phyloP scores from a whole-genome alignment of 2,113 vertebrate genomes.

The Oncorhynchus keta region DNA sequence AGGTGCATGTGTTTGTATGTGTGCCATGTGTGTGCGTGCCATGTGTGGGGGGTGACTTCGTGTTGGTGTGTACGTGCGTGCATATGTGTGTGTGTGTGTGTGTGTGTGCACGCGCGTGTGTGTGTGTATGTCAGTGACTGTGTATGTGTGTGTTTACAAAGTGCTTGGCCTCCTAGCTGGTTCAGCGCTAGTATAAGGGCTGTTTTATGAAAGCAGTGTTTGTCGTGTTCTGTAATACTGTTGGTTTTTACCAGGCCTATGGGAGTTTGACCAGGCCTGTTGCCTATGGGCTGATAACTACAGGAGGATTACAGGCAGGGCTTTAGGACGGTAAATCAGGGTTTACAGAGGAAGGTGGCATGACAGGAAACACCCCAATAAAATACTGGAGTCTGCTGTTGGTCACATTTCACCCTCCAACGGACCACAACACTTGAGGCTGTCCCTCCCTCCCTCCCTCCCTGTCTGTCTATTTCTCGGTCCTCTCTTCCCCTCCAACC shows the following conservation, averaged over 20 bases:
- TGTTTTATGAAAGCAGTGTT: conserved; percentile 53
- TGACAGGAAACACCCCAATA: conserved; percentile 54
- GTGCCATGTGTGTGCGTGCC: no score
- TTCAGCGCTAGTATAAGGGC: conserved; percentile 18
- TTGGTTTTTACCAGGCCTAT: conserved; percentile 53
- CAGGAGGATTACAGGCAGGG: conserved; percentile 2
- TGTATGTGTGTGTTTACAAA: no score
- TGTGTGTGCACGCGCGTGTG: no score
- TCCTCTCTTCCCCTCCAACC: conserved; percentile 3
- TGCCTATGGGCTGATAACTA: no score
- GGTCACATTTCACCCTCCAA: conserved; percentile 62
- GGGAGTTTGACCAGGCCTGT: conserved; percentile 36
- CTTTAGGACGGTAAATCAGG: conserved; percentile 56
- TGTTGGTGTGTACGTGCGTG: no score
- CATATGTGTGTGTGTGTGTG: no score
- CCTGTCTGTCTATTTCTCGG: conserved; percentile 19
- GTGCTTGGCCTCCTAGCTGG: conserved; percentile 11
- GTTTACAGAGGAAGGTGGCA: conserved; percentile 48
- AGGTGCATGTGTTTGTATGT: not conserved
- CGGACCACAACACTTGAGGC: conserved; percentile 20
- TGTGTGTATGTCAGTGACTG: no score
- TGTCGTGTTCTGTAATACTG: conserved; percentile 44
- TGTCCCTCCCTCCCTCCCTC: conserved; percentile 6
- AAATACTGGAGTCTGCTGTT: conserved; percentile 57
- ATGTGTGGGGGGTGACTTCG: no score